A percentile compares a stretch with the other conserved stretches of the same genome.
These are phyloP conservation scores for Portevinia maculata DNA, from an alignment of 2,888 invertebrate genomes.

Conservation along the genomic window DNA sequence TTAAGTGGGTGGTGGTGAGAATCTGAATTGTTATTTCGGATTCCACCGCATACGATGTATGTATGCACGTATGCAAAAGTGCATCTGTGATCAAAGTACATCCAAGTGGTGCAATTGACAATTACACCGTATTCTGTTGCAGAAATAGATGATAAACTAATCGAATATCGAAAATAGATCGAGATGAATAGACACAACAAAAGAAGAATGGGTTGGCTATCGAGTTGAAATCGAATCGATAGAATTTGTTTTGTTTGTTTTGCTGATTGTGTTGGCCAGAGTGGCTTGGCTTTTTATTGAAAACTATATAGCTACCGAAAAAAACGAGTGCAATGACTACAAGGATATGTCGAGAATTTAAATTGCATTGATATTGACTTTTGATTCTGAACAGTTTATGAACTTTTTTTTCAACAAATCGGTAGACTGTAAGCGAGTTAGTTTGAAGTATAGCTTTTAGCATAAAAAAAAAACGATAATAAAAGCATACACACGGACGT, in stretches of 20 bases:
- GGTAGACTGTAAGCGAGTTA: too few species aligned
- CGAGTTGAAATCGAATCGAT: slow-evolving; percentile 60
- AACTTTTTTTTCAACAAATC: neutral
- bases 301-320: slow-evolving; percentile 22
- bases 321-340: too few species aligned
- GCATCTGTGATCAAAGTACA: slow-evolving; percentile 47
- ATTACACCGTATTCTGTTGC: slow-evolving; percentile 36
- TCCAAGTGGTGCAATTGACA: slow-evolving; percentile 59
- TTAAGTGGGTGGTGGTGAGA: slow-evolving; percentile 45
- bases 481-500: too few species aligned
- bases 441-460: too few species aligned
- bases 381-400: slow-evolving; percentile 12
- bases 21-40: slow-evolving; percentile 38
- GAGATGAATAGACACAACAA: slow-evolving; percentile 34
- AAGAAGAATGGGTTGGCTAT: slow-evolving; percentile 36
- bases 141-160: slow-evolving; percentile 64
- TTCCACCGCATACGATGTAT: neutral
- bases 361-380: slow-evolving; percentile 50
- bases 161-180: slow-evolving; percentile 67
- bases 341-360: slow-evolving; percentile 9
- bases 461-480: too few species aligned
- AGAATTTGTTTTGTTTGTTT: slow-evolving; percentile 59
- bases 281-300: slow-evolving; percentile 36
- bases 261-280: slow-evolving; percentile 39
- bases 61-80: too few species aligned